These are phyloP conservation scores for Dicranocentrus wangi DNA, from an alignment of 2,888 invertebrate genomes.

Conservation along the genomic window DNA sequence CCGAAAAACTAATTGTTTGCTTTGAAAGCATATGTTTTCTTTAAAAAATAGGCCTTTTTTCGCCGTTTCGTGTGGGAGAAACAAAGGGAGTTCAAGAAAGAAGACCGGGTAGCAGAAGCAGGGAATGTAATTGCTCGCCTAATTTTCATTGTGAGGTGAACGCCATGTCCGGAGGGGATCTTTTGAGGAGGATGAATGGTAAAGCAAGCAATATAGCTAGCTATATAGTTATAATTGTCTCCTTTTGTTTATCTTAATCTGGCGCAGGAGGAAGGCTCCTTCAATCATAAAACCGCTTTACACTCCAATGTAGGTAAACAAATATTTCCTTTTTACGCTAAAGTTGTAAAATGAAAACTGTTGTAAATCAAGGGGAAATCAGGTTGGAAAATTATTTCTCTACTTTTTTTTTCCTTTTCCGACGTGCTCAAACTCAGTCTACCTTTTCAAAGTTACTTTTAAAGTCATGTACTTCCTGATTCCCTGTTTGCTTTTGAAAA, in stretches of 20 bases:
- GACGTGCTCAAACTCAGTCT: too few species aligned
- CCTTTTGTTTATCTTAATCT: too few species aligned
- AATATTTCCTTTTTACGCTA: too few species aligned
- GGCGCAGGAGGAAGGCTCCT: too few species aligned
- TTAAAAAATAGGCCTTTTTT: not conserved
- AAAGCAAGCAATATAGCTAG: slow-evolving; percentile 46
- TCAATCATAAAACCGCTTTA: too few species aligned
- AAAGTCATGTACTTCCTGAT: too few species aligned
- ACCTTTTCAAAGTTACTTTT: too few species aligned
- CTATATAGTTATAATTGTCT: slow-evolving; percentile 63
- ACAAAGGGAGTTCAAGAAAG: slow-evolving; percentile 12
- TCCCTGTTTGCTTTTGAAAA: slow-evolving; percentile 8
- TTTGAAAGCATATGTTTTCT: slow-evolving; percentile 52
- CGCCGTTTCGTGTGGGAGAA: slow-evolving; percentile 32
- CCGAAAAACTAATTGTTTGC: slow-evolving; percentile 61
- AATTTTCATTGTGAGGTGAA: not conserved
- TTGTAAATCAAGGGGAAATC: too few species aligned
- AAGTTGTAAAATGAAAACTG: too few species aligned
- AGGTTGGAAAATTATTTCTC: too few species aligned
- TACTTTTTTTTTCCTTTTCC: too few species aligned
- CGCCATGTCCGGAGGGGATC: not conserved
- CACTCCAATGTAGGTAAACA: too few species aligned
- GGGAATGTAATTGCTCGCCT: slow-evolving; percentile 13
- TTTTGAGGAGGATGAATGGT: not conserved
- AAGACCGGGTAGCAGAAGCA: not conserved